Conservation (phyloP, 1,140 invertebrate genomes). For the Dendrolimus kikuchii region DNA sequence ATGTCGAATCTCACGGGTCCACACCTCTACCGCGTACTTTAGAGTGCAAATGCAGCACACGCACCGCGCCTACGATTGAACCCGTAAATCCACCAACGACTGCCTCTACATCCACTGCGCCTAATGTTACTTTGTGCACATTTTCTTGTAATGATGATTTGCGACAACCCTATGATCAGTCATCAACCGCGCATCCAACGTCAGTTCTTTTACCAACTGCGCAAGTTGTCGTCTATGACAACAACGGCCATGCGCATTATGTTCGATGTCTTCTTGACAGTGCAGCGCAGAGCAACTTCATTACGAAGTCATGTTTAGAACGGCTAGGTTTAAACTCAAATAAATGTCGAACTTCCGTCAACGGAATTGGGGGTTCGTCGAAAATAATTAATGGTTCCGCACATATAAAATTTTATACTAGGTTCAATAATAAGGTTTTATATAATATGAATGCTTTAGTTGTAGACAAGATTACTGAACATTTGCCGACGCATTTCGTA, state of each 20-base stretch:
- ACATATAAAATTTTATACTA: conserved; percentile 14
- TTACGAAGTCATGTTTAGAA: conserved; percentile 13
- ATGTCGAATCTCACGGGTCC: not conserved
- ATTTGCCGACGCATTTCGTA: conserved; percentile 13
- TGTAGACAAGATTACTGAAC: conserved; percentile 14
- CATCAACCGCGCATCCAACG: no score
- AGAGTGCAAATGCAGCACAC: not conserved
- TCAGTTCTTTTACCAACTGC: no score
- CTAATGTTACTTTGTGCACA: conserved; percentile 2
- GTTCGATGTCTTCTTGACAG: conserved; percentile 4
- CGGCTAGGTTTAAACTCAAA: conserved; percentile 10
- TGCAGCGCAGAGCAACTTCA: conserved; percentile 16
- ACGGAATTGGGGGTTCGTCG: conserved; percentile 14
- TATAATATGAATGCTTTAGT: conserved; percentile 11
- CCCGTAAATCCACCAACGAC: no score
- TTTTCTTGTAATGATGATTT: not conserved
- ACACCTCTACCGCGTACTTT: not conserved
- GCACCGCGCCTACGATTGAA: not conserved
- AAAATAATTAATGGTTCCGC: conserved; percentile 9
- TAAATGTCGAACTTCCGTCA: conserved; percentile 7
- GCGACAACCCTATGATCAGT: no score
- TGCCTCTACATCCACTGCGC: not conserved
- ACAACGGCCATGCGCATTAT: no score
- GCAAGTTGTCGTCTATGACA: no score
- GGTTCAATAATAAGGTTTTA: conserved; percentile 15